Conservation (phyloP, 35 echinoderm and acorn worm species). For the Acanthaster planci region DNA sequence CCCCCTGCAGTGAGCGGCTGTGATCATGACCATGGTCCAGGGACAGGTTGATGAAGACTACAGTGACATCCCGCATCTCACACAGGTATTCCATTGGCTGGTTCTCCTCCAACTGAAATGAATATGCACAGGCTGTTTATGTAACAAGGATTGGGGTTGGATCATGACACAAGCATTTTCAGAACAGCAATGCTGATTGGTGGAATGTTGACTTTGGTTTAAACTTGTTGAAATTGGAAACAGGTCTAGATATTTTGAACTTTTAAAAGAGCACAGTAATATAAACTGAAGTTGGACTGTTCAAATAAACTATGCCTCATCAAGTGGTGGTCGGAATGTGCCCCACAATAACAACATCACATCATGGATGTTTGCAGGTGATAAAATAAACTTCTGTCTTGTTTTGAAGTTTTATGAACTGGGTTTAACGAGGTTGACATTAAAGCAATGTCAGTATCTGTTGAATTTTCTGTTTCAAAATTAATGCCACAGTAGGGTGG, state of each 20-base stretch:
- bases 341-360: no score
- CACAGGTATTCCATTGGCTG: conserved; percentile 96
- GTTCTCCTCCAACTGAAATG: conserved; percentile 78
- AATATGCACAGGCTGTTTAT: neutral
- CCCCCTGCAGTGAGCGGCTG: conserved; percentile 58
- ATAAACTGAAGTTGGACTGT: neutral
- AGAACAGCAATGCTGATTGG: neutral
- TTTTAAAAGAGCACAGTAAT: neutral
- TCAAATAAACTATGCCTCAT: no score
- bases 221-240: neutral
- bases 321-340: no score
- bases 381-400: no score
- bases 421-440: neutral
- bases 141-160: neutral
- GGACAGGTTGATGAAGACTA: conserved; percentile 89
- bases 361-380: no score
- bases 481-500: neutral
- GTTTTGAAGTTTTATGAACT: no score
- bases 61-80: conserved; percentile 91
- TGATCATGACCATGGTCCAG: conserved; percentile 80
- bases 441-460: neutral
- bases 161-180: neutral
- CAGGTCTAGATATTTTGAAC: neutral
- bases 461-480: neutral
- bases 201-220: neutral